Evolutionary conservation across 2,888 invertebrate species (phyloP).

Genomic region (Zelleria hepariella): DNA sequence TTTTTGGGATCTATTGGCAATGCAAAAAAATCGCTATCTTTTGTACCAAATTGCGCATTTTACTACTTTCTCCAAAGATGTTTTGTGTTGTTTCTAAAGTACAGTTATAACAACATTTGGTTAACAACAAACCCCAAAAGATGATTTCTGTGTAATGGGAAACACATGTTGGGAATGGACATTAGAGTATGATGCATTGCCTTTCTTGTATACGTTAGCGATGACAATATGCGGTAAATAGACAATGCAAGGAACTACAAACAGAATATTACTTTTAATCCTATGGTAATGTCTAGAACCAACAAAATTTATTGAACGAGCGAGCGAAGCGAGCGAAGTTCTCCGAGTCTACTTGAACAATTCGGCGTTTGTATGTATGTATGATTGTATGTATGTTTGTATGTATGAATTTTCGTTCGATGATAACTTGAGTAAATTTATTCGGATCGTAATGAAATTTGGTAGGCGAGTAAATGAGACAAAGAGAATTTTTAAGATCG

Average conservation of each 20-base stretch:
- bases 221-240: background rate
- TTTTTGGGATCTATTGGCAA: background rate
- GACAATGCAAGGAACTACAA: too few species aligned
- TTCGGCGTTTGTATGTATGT: too few species aligned
- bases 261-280: background rate
- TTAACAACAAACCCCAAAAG: background rate
- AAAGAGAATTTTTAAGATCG: too few species aligned
- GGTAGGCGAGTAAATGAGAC: too few species aligned
- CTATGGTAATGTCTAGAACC: too few species aligned
- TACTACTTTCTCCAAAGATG: background rate
- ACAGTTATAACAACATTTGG: background rate
- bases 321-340: too few species aligned
- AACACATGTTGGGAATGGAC: background rate
- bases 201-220: background rate
- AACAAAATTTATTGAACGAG: too few species aligned
- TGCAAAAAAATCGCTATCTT: background rate
- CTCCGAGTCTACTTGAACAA: too few species aligned
- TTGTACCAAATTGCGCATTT: background rate
- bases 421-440: too few species aligned
- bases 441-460: too few species aligned
- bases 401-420: too few species aligned
- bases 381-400: too few species aligned
- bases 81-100: background rate
- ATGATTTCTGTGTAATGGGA: background rate
- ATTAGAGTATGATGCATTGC: background rate